Base-by-base conservation (phyloP, 2,113 vertebrate genomes). In the Seriola aureovittata region DNA sequence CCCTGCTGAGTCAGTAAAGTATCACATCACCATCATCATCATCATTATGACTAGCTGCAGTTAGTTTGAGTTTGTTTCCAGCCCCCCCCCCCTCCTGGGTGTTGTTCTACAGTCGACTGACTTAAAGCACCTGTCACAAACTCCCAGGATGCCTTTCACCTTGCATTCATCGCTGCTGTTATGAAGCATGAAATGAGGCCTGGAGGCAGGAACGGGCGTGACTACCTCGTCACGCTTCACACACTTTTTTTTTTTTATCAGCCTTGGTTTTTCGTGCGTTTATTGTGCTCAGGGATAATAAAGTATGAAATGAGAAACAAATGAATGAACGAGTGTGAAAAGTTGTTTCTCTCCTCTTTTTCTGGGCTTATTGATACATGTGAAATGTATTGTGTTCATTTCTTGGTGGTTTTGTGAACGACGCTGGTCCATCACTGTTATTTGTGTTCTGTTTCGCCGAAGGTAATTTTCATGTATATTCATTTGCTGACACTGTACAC, bases 91-190 rank as follows among this genome's bases (percentile, higher is more conserved):
- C 6, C 6, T 38, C 38, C n/a, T 3, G 3, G 75, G 59, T 21
- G 52, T 70, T 11, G 3, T n/a, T 63, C 38, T 40, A 57, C 80
- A 52, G 21, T 8, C 14, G 19, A 52, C 66, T 23, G 62, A 77
- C 59, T 83, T 67, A 40, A 55, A 74, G 80, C 72, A 75, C 77
- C 84, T 72, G 81, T 80, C 82, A 48, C 21, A 70, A 76, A 50
- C 74, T 89, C 87, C 79, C 88, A 88, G 71, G 19, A 86, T 89
- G 82, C 85, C 57, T 89, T 90, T 88, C 86, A 82, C 81, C 87
- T 85, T 52, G 10, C 34, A 69, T 75, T 59, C 77, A 40, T 50
- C 59, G 17, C 4, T 2, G 78, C 59, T 12, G 52, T 82, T 74
- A 69, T 32, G 75, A 78, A 57, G 77, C 75, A 59, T 91, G 91